Percentiles rank a stretch among this genome's conserved stretches.
phyloP scores from a whole-genome alignment of 2,113 vertebrate species.

The Dendrocopos noguchii region DNA sequence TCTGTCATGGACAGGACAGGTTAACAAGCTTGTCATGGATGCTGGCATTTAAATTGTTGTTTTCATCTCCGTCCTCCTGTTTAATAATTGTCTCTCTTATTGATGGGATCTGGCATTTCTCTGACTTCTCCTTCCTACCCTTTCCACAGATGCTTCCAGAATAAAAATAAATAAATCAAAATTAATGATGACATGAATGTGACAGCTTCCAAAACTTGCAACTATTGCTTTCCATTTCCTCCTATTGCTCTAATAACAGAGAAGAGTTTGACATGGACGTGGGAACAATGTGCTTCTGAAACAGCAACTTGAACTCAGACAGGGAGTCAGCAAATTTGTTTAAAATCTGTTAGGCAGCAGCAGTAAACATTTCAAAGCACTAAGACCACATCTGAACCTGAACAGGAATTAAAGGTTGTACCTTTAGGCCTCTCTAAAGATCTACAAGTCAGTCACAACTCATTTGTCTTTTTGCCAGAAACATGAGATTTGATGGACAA shows the following conservation, averaged over 20 bases:
- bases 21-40: constrained; percentile 11
- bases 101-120: constrained; percentile 24
- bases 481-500: neutral
- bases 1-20: neutral
- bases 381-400: neutral
- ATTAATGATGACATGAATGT: constrained; percentile 11
- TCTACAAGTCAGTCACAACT: neutral
- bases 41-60: constrained; percentile 33
- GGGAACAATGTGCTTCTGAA: neutral
- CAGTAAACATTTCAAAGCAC: neutral
- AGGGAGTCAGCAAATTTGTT: neutral
- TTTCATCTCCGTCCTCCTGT: constrained; percentile 14
- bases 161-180: constrained; percentile 35
- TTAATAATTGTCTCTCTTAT: neutral
- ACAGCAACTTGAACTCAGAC: neutral
- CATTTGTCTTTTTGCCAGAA: neutral
- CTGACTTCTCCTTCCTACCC: neutral
- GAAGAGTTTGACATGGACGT: neutral
- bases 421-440: neutral
- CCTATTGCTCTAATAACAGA: neutral
- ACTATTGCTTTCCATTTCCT: neutral
- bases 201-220: constrained; percentile 33
- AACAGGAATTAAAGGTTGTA: neutral
- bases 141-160: neutral
- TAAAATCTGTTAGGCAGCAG: neutral